Evolutionary conservation across 2,797 vertebrate species (phyloP).

Genomic region (Chelmon rostratus): DNA sequence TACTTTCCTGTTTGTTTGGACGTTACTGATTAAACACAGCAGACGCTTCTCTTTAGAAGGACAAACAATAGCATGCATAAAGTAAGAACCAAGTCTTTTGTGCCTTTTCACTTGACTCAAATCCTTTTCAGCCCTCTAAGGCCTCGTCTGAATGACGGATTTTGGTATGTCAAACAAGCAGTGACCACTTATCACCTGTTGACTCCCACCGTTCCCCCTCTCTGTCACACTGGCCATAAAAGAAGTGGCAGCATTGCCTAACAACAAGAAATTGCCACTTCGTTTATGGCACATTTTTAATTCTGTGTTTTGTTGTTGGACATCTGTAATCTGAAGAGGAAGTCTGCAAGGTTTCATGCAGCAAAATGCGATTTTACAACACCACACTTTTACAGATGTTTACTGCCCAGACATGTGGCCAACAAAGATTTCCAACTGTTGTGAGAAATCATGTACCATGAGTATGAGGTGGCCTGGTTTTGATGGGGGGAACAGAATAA

Average conservation of each 20-base stretch:
- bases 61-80: background rate
- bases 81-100: conserved; percentile 10
- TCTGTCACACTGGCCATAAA: no score
- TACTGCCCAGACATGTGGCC: background rate
- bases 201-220: background rate
- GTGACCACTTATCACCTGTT: background rate
- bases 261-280: background rate
- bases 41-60: background rate
- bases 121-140: background rate
- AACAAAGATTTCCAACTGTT: background rate
- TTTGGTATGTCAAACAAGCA: conserved; percentile 9
- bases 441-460: background rate
- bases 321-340: background rate
- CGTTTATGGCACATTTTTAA: background rate
- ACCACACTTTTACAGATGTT: background rate
- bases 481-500: no score
- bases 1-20: conserved; percentile 28
- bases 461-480: background rate
- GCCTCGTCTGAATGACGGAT: background rate
- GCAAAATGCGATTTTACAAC: background rate
- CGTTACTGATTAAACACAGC: conserved; percentile 63
- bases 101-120: background rate
- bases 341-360: background rate
- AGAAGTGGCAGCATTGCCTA: background rate
- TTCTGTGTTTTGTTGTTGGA: background rate